Percentiles rank a stretch among this genome's conserved stretches.
Evolutionary conservation across 2,113 vertebrate genomes (phyloP).

Genomic region (Tympanuchus pallidicinctus): DNA sequence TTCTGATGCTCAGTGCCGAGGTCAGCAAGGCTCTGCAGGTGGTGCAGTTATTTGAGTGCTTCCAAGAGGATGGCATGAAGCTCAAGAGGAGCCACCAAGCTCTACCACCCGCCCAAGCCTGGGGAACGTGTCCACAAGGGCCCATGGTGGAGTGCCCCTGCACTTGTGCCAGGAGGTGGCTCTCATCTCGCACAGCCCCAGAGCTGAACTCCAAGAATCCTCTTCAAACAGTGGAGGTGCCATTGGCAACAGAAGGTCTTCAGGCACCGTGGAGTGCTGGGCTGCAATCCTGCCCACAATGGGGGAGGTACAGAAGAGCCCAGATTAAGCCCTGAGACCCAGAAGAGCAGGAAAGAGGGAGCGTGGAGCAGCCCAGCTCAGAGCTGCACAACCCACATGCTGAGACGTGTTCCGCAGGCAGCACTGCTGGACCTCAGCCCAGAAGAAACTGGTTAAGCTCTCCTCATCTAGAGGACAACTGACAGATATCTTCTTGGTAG

Average conservation of each 20-base stretch:
- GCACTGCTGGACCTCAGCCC: slow-evolving; percentile 9
- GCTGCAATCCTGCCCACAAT: background rate
- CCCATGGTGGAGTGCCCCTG: background rate
- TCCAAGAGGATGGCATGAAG: background rate
- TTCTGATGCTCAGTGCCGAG: background rate
- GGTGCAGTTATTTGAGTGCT: background rate
- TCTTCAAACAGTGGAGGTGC: background rate
- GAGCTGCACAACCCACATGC: background rate
- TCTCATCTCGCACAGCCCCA: background rate
- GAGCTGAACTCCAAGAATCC: background rate
- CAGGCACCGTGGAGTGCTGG: background rate
- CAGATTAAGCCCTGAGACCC: background rate
- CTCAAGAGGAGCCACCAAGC: background rate
- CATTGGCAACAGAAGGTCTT: background rate
- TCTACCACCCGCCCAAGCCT: background rate
- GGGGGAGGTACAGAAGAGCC: accelerated
- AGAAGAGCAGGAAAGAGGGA: background rate
- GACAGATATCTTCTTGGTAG: slow-evolving; percentile 15
- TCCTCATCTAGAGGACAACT: background rate
- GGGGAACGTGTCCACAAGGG: accelerated
- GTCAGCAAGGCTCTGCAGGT: background rate
- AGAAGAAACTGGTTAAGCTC: slow-evolving; percentile 17
- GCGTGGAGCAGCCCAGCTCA: background rate
- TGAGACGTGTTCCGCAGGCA: background rate
- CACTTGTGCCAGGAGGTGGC: background rate